Evolutionary conservation across 2,888 invertebrate species (phyloP).

Genomic region (Drosophila subquinaria): DNA sequence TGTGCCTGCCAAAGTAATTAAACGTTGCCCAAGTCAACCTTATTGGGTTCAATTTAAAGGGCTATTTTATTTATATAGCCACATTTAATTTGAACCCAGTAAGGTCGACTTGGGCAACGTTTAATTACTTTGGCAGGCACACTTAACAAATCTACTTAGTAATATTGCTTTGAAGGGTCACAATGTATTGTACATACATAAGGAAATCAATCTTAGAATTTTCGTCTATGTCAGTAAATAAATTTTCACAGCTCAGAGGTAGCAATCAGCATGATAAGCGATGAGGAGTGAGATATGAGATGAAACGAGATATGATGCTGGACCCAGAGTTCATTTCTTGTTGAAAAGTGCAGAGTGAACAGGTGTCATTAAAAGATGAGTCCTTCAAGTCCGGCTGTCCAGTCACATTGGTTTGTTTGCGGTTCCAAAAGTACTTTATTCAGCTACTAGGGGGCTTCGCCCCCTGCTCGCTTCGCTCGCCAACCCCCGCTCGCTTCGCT

Average conservation of each 20-base stretch:
- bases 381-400: neutral
- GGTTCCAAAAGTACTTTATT: no score
- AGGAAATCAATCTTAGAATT: constrained; percentile 20
- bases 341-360: constrained; percentile 15
- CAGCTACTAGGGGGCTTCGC: no score
- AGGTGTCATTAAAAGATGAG: constrained; percentile 44
- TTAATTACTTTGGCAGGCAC: constrained; percentile 21
- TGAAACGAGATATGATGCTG: neutral
- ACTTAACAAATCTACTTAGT: constrained; percentile 3
- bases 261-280: neutral
- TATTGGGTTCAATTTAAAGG: constrained; percentile 3
- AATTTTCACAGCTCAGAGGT: constrained; percentile 37
- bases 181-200: neutral
- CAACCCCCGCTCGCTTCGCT: no score
- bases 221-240: constrained; percentile 59
- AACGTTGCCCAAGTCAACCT: constrained; percentile 8
- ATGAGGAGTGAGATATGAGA: constrained; percentile 37
- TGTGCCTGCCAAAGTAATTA: constrained; percentile 20
- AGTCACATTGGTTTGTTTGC: no score
- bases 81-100: neutral
- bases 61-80: constrained; percentile 3
- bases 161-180: constrained; percentile 14
- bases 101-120: constrained; percentile 10
- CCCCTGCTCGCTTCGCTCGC: no score
- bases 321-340: constrained; percentile 9